Conservation (phyloP, 2,113 vertebrate species). For the Scolopax mira region DNA sequence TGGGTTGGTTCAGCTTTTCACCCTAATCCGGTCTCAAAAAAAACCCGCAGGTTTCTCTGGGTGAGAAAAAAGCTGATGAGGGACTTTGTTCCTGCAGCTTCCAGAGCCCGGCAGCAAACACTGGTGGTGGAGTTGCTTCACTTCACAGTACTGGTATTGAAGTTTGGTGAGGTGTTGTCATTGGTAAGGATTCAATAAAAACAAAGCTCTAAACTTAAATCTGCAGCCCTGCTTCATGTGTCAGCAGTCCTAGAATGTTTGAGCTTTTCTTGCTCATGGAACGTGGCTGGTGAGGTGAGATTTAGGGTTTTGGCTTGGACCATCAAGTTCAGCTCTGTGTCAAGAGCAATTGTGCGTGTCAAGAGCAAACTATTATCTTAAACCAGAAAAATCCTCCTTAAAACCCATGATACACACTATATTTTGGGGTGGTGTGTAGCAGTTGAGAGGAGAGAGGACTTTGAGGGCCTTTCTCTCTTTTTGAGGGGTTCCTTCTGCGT, state of each 20-base stretch:
- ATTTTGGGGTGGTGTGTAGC: not conserved
- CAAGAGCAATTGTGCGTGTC: not conserved
- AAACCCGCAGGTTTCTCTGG: not conserved
- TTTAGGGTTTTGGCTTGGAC: not conserved
- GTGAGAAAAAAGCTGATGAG: not conserved
- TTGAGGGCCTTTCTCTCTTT: not conserved
- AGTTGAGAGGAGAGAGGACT: not conserved
- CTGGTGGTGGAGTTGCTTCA: not conserved
- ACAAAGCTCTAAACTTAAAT: not conserved
- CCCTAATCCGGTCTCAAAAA: not conserved
- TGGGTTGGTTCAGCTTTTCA: not conserved
- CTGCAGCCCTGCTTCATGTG: rapidly evolving
- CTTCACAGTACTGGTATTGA: not conserved
- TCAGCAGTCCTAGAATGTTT: rapidly evolving
- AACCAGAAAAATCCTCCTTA: not conserved
- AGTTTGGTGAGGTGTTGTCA: not conserved
- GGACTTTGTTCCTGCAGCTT: not conserved
- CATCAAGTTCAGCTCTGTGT: not conserved
- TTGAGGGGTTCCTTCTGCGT: not conserved
- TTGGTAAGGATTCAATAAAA: not conserved
- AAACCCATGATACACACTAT: rapidly evolving
- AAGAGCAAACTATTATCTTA: not conserved
- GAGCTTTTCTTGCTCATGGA: not conserved
- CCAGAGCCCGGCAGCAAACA: not conserved
- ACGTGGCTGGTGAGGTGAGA: rapidly evolving